Percentiles rank a stretch among this genome's conserved stretches.
Evolutionary conservation across 2,888 invertebrate genomes (phyloP).

Genomic region (Trypoxylon attenuatum): DNA sequence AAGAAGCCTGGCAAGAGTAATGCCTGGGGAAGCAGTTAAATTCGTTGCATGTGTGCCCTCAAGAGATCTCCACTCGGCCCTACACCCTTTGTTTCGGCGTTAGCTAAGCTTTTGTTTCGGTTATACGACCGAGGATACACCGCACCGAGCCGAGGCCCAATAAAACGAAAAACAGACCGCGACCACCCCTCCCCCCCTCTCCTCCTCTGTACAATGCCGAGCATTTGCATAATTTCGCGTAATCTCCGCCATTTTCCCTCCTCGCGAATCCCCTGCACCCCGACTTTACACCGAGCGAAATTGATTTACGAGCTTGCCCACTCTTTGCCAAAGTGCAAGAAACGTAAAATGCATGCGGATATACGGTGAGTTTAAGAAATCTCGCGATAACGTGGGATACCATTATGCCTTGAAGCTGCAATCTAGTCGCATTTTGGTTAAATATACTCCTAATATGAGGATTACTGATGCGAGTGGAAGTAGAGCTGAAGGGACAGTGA

Average conservation of each 20-base stretch:
- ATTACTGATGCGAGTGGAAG: too few relatives aligned
- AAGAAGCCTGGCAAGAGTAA: conserved; percentile 71
- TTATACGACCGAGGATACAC: conserved; percentile 71
- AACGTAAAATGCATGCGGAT: not conserved
- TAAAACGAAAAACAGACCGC: conserved; percentile 71
- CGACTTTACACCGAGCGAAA: conserved; percentile 20
- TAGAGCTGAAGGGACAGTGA: too few relatives aligned
- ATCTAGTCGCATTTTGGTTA: too few relatives aligned
- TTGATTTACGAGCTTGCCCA: conserved; percentile 52
- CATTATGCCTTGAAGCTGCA: too few relatives aligned
- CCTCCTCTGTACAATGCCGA: conserved; percentile 68
- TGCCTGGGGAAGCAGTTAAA: conserved; percentile 73
- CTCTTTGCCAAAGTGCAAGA: conserved; percentile 13
- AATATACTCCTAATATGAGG: too few relatives aligned
- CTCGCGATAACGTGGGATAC: too few relatives aligned
- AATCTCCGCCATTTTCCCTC: conserved; percentile 72
- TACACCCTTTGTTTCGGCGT: conserved; percentile 70
- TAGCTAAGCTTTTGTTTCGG: conserved; percentile 74
- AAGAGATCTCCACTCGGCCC: conserved; percentile 62
- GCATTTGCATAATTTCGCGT: conserved; percentile 74
- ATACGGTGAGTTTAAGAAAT: too few relatives aligned
- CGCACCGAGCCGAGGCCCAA: conserved; percentile 66
- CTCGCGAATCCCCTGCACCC: conserved; percentile 55
- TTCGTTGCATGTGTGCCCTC: conserved; percentile 72
- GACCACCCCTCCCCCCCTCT: not conserved